Conservation (phyloP, 2,113 vertebrate genomes). For the Hylia prasina region DNA sequence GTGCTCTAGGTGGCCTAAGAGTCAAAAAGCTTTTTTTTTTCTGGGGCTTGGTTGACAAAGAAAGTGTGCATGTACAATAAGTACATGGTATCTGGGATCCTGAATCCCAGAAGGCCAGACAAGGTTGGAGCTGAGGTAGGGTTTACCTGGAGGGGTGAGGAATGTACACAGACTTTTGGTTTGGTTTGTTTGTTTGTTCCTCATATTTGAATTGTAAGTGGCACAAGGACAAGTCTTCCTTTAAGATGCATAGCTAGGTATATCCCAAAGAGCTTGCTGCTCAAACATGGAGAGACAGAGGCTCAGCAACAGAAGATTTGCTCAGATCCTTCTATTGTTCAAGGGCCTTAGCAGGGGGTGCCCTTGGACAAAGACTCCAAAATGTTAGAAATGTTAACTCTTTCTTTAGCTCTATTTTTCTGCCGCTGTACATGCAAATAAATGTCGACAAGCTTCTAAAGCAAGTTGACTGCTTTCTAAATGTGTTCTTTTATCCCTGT, state of each 20-base stretch:
- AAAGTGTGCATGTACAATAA: neutral
- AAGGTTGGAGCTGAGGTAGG: neutral
- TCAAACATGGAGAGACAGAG: neutral
- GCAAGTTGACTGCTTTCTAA: neutral
- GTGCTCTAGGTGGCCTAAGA: neutral
- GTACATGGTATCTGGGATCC: fast-evolving
- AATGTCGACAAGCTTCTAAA: neutral
- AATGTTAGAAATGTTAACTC: neutral
- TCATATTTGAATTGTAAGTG: neutral
- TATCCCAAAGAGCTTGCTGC: neutral
- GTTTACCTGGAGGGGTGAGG: neutral
- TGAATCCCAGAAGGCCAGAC: neutral
- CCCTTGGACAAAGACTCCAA: neutral
- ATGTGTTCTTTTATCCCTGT: neutral
- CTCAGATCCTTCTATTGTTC: neutral
- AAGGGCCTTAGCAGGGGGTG: neutral
- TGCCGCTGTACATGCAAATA: neutral
- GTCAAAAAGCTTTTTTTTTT: neutral
- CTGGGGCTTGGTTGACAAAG: neutral
- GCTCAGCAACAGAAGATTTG: neutral
- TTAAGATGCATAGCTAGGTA: neutral
- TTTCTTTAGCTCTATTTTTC: neutral
- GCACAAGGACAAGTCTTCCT: neutral
- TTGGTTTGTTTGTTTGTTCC: neutral
- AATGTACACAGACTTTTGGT: neutral